Evolutionary conservation across 2,797 vertebrate species (phyloP).

Genomic region (Peromyscus melanophrys): DNA sequence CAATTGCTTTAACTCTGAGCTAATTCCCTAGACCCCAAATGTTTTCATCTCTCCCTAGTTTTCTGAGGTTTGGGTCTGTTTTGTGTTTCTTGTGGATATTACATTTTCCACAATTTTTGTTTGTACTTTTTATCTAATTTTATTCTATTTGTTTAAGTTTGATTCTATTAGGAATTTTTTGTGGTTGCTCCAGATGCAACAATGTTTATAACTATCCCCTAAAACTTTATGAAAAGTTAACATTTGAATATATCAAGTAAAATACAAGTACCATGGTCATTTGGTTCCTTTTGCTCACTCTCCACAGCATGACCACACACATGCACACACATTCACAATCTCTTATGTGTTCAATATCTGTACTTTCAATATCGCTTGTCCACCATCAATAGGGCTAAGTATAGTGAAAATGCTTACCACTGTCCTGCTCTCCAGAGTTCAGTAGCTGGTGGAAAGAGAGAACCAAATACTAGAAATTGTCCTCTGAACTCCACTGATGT

Average conservation of each 20-base stretch:
- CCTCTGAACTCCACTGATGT: not conserved
- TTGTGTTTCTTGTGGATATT: not conserved
- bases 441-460: not conserved
- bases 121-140: not conserved
- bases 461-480: not conserved
- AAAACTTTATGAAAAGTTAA: not conserved
- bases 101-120: not conserved
- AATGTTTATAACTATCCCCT: not conserved
- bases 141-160: not conserved
- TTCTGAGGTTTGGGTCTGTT: not conserved
- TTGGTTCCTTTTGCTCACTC: not conserved
- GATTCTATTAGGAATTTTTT: not conserved
- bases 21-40: not conserved
- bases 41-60: not conserved
- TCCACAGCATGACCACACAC: not conserved
- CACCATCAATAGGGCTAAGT: not conserved
- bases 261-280: not conserved
- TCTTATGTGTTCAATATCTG: not conserved
- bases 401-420: not conserved
- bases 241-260: conserved; percentile 9
- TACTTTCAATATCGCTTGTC: not conserved
- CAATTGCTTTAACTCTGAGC: not conserved
- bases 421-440: not conserved
- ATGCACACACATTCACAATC: not conserved
- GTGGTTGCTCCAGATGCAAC: not conserved